These are phyloP conservation scores for Heliconius ethilla DNA, from an alignment of 2,888 invertebrate species.

Conservation along the genomic window DNA sequence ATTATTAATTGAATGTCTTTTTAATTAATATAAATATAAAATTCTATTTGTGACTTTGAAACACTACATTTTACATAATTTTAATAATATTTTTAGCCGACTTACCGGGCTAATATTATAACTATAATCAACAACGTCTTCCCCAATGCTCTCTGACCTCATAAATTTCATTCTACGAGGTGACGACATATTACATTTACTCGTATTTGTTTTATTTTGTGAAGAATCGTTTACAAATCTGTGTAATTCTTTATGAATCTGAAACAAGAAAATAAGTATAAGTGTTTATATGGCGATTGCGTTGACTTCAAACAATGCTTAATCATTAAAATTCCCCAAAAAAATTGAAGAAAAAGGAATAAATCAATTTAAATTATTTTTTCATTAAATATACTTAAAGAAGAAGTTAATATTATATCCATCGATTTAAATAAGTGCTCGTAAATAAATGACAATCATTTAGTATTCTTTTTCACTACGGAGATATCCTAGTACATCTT, in stretches of 20 bases:
- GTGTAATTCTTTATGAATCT: constrained; percentile 88
- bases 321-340: neutral
- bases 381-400: too few species aligned
- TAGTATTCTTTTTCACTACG: neutral
- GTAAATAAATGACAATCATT: neutral
- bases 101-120: constrained; percentile 56
- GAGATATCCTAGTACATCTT: neutral
- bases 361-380: neutral
- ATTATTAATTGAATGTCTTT: too few species aligned
- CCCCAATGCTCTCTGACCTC: constrained; percentile 67
- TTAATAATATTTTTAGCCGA: neutral
- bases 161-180: constrained; percentile 48
- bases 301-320: neutral
- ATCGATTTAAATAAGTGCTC: neutral
- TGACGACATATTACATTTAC: constrained; percentile 34
- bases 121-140: constrained; percentile 64
- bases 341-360: neutral
- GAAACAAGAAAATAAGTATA: constrained; percentile 35
- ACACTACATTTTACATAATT: too few species aligned
- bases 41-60: too few species aligned
- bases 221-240: constrained; percentile 79
- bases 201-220: constrained; percentile 15
- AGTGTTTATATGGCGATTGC: neutral
- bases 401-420: neutral
- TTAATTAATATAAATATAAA: too few species aligned